These are phyloP conservation scores for Micrasema longulum DNA, from an alignment of 1,140 invertebrate species.

Conservation along the genomic window DNA sequence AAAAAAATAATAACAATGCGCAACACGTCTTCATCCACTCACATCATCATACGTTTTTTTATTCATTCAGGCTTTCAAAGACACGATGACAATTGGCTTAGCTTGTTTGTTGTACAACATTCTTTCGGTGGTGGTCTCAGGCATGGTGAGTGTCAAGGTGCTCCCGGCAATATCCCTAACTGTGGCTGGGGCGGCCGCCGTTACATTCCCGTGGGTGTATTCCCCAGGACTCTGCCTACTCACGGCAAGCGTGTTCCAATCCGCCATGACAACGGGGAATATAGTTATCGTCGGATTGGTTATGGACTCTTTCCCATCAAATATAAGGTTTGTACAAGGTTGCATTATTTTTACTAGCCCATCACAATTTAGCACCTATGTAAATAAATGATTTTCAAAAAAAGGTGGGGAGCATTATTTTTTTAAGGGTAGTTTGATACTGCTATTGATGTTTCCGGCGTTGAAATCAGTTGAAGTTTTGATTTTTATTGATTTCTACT, in stretches of 20 bases:
- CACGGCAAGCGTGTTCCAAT: constrained; percentile 68
- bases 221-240: constrained; percentile 67
- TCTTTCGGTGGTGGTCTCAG: constrained; percentile 60
- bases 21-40: no score
- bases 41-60: no score
- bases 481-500: no score
- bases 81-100: constrained; percentile 65
- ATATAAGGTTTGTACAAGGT: constrained; percentile 60
- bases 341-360: no score
- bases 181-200: constrained; percentile 63
- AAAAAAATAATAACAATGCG: constrained; percentile 5
- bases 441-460: no score
- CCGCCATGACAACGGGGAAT: constrained; percentile 70
- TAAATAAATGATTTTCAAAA: no score
- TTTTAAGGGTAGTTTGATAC: no score
- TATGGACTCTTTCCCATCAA: constrained; percentile 70
- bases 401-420: no score
- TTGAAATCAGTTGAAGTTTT: no score
- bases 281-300: constrained; percentile 69
- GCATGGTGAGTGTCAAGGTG: constrained; percentile 55
- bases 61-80: constrained; percentile 63
- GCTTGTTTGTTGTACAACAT: constrained; percentile 65
- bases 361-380: no score
- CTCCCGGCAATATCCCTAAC: constrained; percentile 64
- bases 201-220: constrained; percentile 66